Conservation (phyloP, 2,888 invertebrate genomes). For the Andrena minutula region DNA sequence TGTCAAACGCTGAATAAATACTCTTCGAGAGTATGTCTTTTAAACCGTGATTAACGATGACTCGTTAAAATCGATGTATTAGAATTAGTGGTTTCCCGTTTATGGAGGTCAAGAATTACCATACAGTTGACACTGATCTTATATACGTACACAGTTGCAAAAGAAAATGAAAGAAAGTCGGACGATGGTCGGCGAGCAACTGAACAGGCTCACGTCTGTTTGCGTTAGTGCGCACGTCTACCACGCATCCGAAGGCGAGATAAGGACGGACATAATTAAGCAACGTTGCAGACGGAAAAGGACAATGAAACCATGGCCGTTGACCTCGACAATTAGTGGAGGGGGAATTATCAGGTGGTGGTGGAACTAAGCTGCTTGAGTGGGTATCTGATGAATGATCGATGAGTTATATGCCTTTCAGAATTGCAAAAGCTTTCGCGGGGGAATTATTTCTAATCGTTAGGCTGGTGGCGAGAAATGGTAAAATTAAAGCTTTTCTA, state of each 20-base stretch:
- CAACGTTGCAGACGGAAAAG: conserved; percentile 55
- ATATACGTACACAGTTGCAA: not conserved
- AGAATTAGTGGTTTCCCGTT: not conserved
- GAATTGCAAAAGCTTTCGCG: conserved; percentile 39
- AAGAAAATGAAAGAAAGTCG: conserved; percentile 3
- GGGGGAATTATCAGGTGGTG: conserved; percentile 29
- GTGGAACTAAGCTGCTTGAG: conserved; percentile 56
- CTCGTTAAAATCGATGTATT: no score
- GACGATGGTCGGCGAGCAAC: conserved; percentile 28
- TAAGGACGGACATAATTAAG: conserved; percentile 26
- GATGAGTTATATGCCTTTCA: conserved; percentile 60
- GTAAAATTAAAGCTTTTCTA: no score
- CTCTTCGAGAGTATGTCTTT: no score
- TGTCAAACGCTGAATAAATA: no score
- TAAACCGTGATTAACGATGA: no score
- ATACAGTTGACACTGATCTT: not conserved
- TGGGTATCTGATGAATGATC: conserved; percentile 64
- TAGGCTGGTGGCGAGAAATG: no score
- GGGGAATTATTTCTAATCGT: conserved; percentile 15
- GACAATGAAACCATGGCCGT: conserved; percentile 71
- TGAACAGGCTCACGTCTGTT: conserved; percentile 34
- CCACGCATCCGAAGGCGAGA: conserved; percentile 29
- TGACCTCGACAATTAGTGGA: conserved; percentile 62
- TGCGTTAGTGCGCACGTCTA: conserved; percentile 22
- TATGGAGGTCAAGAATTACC: not conserved